These are phyloP conservation scores for Pseudobourletiella spinata DNA, from an alignment of 1,140 invertebrate species.

Conservation along the genomic window DNA sequence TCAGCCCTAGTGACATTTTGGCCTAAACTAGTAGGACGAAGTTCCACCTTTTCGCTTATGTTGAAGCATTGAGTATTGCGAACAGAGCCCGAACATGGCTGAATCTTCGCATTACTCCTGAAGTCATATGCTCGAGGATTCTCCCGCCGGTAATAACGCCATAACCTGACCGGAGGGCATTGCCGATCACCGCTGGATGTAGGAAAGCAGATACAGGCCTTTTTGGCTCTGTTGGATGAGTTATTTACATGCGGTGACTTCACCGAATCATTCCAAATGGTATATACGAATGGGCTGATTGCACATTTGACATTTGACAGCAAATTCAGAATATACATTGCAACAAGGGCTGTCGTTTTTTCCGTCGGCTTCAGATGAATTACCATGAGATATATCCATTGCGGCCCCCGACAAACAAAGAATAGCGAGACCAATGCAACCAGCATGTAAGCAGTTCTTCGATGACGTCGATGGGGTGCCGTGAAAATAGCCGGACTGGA, in stretches of 20 bases:
- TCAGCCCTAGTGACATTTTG: too few species aligned
- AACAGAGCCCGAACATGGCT: too few species aligned
- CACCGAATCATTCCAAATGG: conserved; percentile 29
- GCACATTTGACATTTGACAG: conserved; percentile 21
- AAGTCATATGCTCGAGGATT: too few species aligned
- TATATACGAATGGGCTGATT: conserved; percentile 28
- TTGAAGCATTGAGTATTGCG: too few species aligned
- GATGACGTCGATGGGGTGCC: conserved; percentile 1
- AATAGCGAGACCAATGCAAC: conserved; percentile 13
- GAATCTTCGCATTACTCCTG: too few species aligned
- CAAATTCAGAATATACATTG: conserved; percentile 10
- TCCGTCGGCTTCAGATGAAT: not conserved
- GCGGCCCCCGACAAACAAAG: conserved; percentile 16
- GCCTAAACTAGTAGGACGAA: too few species aligned
- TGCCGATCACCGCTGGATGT: too few species aligned
- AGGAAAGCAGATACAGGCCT: too few species aligned
- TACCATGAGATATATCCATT: conserved; percentile 19
- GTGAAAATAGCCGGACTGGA: not conserved
- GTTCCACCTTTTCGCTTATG: too few species aligned
- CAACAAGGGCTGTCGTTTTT: not conserved
- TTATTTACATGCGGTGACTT: not conserved
- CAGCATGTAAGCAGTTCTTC: conserved; percentile 15
- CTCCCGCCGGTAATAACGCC: too few species aligned
- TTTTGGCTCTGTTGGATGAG: too few species aligned
- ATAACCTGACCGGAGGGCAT: too few species aligned